These are phyloP conservation scores for Lerema accius DNA, from an alignment of 1,140 invertebrate species.

Conservation along the genomic window DNA sequence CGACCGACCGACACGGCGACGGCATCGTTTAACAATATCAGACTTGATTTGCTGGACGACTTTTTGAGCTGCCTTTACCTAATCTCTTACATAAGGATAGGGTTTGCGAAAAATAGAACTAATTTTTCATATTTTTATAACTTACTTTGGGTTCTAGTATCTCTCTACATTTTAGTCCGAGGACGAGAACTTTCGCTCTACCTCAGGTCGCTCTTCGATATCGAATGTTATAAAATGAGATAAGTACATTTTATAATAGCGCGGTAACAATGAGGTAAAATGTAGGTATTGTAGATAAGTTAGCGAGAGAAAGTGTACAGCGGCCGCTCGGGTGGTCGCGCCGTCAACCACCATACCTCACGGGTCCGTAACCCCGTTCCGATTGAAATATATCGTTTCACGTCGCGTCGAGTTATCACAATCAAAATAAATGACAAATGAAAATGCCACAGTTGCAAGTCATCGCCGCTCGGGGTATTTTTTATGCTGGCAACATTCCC, in stretches of 20 bases:
- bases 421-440: slow-evolving; percentile 83
- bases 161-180: too few species aligned
- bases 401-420: slow-evolving; percentile 79
- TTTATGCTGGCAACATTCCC: slow-evolving; percentile 67
- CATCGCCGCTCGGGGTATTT: slow-evolving; percentile 63
- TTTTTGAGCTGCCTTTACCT: too few species aligned
- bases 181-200: too few species aligned
- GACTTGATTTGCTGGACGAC: too few species aligned
- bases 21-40: too few species aligned
- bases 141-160: too few species aligned
- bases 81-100: too few species aligned
- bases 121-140: too few species aligned
- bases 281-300: slow-evolving; percentile 5
- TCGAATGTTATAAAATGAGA: too few species aligned
- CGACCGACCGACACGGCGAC: not conserved
- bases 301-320: slow-evolving; percentile 13
- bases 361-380: slow-evolving; percentile 66
- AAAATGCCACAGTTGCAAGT: slow-evolving; percentile 79
- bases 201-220: too few species aligned
- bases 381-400: slow-evolving; percentile 77
- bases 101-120: too few species aligned
- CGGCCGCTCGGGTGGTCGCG: slow-evolving; percentile 43
- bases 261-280: not conserved
- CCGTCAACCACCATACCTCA: slow-evolving; percentile 35
- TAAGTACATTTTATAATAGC: too few species aligned